phyloP scores from a whole-genome alignment of 2,113 vertebrate species.

The Rhinopithecus roxellana region DNA sequence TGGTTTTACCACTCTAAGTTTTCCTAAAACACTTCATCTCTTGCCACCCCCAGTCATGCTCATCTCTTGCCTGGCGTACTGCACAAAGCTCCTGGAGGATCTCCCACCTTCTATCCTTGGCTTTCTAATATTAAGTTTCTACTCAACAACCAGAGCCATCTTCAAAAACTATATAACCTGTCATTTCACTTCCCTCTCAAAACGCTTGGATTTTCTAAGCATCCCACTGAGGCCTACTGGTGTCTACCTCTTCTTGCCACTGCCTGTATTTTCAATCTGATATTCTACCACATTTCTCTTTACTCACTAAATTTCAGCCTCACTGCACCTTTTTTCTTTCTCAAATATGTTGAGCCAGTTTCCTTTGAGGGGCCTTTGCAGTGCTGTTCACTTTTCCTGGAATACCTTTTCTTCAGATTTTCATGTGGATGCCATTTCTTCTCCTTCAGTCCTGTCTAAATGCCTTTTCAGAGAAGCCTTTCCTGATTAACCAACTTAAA shows the following conservation, averaged over 20 bases:
- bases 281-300: background rate
- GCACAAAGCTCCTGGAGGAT: background rate
- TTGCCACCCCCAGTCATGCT: background rate
- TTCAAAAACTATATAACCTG: background rate
- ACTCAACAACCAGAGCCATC: background rate
- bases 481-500: background rate
- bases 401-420: background rate
- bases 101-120: accelerated
- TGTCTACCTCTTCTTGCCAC: no score
- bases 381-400: background rate
- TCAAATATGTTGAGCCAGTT: background rate
- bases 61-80: accelerated
- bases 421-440: background rate
- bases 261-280: background rate
- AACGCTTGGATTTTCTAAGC: background rate
- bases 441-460: no score
- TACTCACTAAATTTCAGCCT: background rate
- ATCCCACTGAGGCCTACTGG: background rate
- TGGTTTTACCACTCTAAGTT: background rate
- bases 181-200: background rate
- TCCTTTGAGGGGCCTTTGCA: background rate
- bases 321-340: background rate
- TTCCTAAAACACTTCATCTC: background rate
- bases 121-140: background rate
- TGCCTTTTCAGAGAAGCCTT: background rate